phyloP scores from a whole-genome alignment of 1,140 invertebrate genomes.

The Platorchestia sp. region DNA sequence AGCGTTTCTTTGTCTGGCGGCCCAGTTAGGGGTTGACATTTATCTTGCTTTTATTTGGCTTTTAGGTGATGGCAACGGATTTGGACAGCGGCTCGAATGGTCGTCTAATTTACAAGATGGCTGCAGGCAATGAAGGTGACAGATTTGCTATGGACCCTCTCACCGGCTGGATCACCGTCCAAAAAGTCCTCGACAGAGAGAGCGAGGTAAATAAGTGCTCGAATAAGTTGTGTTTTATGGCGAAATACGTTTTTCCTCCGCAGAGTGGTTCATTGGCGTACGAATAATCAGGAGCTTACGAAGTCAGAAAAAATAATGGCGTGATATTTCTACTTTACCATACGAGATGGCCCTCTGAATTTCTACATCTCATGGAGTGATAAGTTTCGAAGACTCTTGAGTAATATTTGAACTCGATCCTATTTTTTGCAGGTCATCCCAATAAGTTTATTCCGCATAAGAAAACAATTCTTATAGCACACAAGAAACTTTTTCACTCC shows the following conservation, averaged over 20 bases:
- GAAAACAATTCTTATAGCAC: not conserved
- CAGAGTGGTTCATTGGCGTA: not conserved
- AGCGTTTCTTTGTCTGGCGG: not conserved
- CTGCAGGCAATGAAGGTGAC: conserved; percentile 81
- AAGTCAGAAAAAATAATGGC: not conserved
- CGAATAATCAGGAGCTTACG: not conserved
- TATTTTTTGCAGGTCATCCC: no score
- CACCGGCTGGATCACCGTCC: conserved; percentile 84
- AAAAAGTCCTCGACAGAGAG: conserved; percentile 86
- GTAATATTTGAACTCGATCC: no score
- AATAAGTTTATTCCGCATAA: not conserved
- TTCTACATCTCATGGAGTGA: no score
- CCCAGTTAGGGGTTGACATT: not conserved
- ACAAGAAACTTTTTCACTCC: not conserved
- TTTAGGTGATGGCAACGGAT: conserved; percentile 81
- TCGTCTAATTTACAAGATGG: conserved; percentile 82
- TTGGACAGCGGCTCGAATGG: conserved; percentile 85
- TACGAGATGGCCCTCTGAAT: not conserved
- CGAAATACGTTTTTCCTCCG: not conserved
- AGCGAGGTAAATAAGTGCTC: conserved; percentile 68
- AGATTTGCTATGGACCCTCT: conserved; percentile 85
- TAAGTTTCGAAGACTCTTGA: no score
- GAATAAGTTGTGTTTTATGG: not conserved
- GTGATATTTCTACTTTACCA: not conserved
- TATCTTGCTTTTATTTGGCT: conserved; percentile 35